These are phyloP conservation scores for Boulengerochromis microlepis DNA, from an alignment of 2,113 vertebrate species.

Conservation along the genomic window DNA sequence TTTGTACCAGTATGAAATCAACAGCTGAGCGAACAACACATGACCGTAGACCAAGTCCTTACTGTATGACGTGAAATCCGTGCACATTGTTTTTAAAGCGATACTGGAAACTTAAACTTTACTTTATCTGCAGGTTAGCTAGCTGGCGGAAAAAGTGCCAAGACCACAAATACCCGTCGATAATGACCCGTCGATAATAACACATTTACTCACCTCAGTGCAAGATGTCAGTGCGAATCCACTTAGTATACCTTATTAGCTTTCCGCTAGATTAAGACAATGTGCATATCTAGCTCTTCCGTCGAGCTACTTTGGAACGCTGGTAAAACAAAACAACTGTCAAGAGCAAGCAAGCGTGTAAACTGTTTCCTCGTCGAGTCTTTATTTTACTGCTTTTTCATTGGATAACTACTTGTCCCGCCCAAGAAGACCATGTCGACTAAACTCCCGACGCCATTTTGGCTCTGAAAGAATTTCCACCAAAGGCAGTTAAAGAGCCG, in stretches of 20 bases:
- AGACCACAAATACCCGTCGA: not conserved
- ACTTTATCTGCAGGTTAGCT: not conserved
- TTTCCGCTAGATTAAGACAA: not conserved
- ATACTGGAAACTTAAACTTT: not conserved
- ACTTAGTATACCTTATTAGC: not conserved
- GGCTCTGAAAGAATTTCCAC: not conserved
- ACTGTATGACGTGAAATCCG: not conserved
- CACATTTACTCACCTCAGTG: constrained; percentile 15
- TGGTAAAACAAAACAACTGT: not conserved
- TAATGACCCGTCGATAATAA: not conserved
- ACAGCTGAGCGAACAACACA: not conserved
- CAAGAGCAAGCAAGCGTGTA: not conserved
- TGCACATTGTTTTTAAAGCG: not conserved
- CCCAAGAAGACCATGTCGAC: not conserved
- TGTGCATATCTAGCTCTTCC: not conserved
- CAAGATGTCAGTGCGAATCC: not conserved
- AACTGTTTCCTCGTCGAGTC: not conserved
- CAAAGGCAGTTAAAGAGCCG: not conserved
- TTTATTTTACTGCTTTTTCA: not conserved
- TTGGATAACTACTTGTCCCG: constrained; percentile 3
- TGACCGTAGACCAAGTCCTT: not conserved
- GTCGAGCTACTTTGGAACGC: not conserved
- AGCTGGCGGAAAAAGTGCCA: not conserved
- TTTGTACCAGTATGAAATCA: not conserved
- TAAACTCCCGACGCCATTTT: not conserved